These are phyloP conservation scores for Leistus spinibarbis DNA, from an alignment of 2,888 invertebrate genomes.

Conservation along the genomic window DNA sequence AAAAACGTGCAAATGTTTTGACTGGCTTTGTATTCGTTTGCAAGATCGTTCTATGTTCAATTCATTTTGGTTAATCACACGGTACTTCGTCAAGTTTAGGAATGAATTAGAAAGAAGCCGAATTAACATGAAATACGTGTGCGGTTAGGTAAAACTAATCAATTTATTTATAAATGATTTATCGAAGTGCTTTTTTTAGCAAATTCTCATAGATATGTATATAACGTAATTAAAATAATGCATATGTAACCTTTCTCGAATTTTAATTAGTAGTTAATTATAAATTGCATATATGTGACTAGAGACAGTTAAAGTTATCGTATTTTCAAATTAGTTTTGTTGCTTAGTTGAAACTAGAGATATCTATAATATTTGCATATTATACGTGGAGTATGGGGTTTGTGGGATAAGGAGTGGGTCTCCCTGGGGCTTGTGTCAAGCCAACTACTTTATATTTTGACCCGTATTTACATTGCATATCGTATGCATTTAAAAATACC, in stretches of 20 bases:
- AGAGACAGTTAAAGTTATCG: not conserved
- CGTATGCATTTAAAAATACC: conserved; percentile 24
- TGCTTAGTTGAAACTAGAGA: not conserved
- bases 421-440: conserved; percentile 10
- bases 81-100: too few species aligned
- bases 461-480: conserved; percentile 24
- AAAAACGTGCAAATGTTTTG: too few species aligned
- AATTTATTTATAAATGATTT: too few species aligned
- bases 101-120: too few species aligned
- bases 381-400: not conserved
- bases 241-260: not conserved
- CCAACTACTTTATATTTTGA: not conserved
- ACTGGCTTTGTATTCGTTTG: too few species aligned
- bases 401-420: not conserved
- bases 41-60: too few species aligned
- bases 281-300: not conserved
- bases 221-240: too few species aligned
- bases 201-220: too few species aligned
- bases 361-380: not conserved
- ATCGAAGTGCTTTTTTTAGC: too few species aligned
- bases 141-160: too few species aligned
- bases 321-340: not conserved
- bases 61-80: too few species aligned
- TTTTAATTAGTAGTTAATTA: not conserved
- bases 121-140: too few species aligned